Evolutionary conservation across 2,888 invertebrate species (phyloP), one percentile per base, ranked within the genome.

Genomic region (Synanthedon andrenaeformis): DNA sequence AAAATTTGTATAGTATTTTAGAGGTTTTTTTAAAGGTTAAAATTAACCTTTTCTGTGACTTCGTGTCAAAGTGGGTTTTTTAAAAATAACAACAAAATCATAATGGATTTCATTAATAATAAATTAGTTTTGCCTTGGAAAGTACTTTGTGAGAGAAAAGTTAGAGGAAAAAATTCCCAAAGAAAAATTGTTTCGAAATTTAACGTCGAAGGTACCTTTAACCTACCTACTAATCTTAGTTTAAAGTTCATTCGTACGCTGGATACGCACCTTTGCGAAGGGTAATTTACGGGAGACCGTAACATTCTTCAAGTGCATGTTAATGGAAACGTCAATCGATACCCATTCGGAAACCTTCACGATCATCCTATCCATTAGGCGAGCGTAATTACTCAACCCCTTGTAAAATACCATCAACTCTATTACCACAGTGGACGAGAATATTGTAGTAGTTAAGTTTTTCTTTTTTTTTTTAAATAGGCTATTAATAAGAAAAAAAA

Each of bases 321-420:
- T 49, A 52, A 49, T 59, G 58, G 58, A 61, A 61, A 62, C 62
- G 60, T 63, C 65, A 67, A 67, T 70, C 62, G 59, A 62, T 23
- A 67, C 63, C 62, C 62, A 62, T 67, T 64, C 54, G 63, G 63
- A 62, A 51, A 62, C 67, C 65, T 65, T 64, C 59, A 56, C 56
- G 62, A 64, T 65, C 62, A 63, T 63, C 64, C 64, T 58, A 58
- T 58, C 64, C 65, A 71, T 72, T 72, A 70, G 56, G 52, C 53
- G 53, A 55, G 53, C 61, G 65, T 72, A 73, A 75, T 76, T 76
- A 73, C 63, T 63, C 52, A 55, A 58, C 55, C 60, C 58, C 63
- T 66, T 68, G 65, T 65, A 69, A 70, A 72, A 64, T 64, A 65
- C 58, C 61, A 57, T 58, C 56, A 53, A 51, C 57, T 57, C 53